Evolutionary conservation across 2,797 vertebrate species (phyloP), one percentile per base, ranked within the genome.

Genomic region (Ptychadena robeensis): DNA sequence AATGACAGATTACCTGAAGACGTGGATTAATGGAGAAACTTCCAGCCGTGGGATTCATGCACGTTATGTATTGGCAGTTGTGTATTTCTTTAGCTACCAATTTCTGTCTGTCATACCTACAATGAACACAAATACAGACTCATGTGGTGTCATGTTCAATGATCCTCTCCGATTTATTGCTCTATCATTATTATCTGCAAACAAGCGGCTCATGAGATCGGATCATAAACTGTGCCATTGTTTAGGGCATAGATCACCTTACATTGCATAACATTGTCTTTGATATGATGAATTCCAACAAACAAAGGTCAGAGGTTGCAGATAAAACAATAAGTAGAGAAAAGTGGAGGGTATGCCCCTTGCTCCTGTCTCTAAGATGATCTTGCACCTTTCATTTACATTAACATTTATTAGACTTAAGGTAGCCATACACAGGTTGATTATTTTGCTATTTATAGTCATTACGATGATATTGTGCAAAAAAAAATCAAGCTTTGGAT

Each of bases 31-130:
- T 94, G 77, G 96, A 96, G 91, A 98, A 98, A 91, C 95, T 97
- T 92, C 96, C 96, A 90, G 94, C 95, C 64, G 96, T 94, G 88
- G 95, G 96, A 93, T 97, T 98, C 97, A 97, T 94, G 88, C 96
- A 95, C 90, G 95, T 96, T 92, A 96, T 95, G 84, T 92, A 93
- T 91, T 95, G 96, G 91, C 97, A 97, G 92, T 96, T 96, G 90
- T 95, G 94, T 84, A 97, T 95, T 93, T 96, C 97, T 93, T 99
- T 99, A 89, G 97, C 91, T 77, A 92, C 91, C 85, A 94, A 90
- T 88, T 94, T 97, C 90, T 97, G 96, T 90, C 97, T 96, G 94
- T 99, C 98, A 92, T 98, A 99, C 98, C 98, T 99, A 93, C 92
- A 90, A 92, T 40, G 78, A 53, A 75, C 76, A 79, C 48, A 79